Base-by-base conservation (phyloP, 2,888 invertebrate genomes). In the Drosophila anomelani region DNA sequence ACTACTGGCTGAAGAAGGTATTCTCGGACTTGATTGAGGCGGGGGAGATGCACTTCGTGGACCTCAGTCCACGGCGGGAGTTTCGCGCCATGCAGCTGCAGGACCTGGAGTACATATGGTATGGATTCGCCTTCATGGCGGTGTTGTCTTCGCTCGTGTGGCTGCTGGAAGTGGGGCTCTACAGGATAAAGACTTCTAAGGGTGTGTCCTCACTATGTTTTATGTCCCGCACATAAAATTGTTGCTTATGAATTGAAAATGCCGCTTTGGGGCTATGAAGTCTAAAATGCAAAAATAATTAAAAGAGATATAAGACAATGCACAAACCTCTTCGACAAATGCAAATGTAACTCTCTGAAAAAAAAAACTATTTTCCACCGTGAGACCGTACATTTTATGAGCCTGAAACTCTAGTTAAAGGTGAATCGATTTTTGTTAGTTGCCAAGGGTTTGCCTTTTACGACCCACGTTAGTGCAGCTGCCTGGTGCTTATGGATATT, bases 61-160 rank as follows among this genome's bases (percentile, higher is more conserved):
- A 91, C 66, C 71, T 87, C 1, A 81, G 85, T 63, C 72, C 66
- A 3, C 80, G 59, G 4, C 47, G 71, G 4, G 77, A 76, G 47
- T 90, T 87, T 34, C 74, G 74, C 0, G 70, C 90, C 15, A 90
- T 91, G 90, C 76, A 82, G 6, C 39, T 84, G 1, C 77, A 79
- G 39, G 91, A 91, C 54, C 49, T 91, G 36, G 51, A 79, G 34
- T 84, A 90, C 44, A 77, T 91, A n/a, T 84, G 88, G 77, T 81
- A 84, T 29, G 91, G 88, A 12, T 80, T 80, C 49, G 79, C 71
- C 1, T 66, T 82, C 9, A 88, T 89, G 79, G 58, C 55, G 0
- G 36, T 71, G 1, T 15, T 90, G 1, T 80, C 78, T 0, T 60
- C 49, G 7, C 6, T 75, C 0, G 77, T 87, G 2, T 90, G 83